Evolutionary conservation across 2,797 vertebrate species (phyloP), one percentile per base, ranked within the genome.

Genomic region (Sphaeramia orbicularis): DNA sequence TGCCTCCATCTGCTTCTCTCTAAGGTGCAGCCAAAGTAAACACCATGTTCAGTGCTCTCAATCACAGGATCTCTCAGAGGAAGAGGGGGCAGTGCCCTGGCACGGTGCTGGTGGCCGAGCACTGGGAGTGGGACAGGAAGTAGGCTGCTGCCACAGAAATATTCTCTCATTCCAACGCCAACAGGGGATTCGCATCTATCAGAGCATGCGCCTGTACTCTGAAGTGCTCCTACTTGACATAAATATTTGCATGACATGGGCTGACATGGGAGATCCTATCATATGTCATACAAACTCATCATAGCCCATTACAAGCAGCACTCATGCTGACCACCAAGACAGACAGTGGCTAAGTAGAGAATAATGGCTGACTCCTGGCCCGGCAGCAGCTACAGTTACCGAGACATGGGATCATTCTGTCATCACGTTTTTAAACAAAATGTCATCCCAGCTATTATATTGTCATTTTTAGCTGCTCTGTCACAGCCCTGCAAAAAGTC

Each of bases 51-150:
- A 57, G 58, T 65, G 66, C 62, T 59, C 78, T 86, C 89, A 91
- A 93, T 93, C 89, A 84, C 71, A 85, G 87, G 88, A 87, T 92
- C 87, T 93, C 88, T 88, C 91, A 89, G 78, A 91, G 93, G 92
- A 94, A 92, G 83, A 76, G 54, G 62, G 89, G 76, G 76, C 83
- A 79, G 77, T 83, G 88, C 85, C 74, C 76, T 47, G 65, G 81
- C 85, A 86, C 66, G 18, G 79, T 6, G 65, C 85, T 77, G 82
- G 78, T 76, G 86, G 84, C 74, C 75, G 12, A 44, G 73, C 81
- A 74, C 35, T 59, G 80, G 78, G 84, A 83, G 50, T 1, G 37
- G 81, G 70, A 80, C 45, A 90, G 91, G 89, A 90, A 90, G 78
- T 80, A 70, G 85, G 70, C 83, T 79, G 56, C 78, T 76, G 87